Conservation (phyloP, 1,140 invertebrate genomes). For the Eciton burchellii region DNA sequence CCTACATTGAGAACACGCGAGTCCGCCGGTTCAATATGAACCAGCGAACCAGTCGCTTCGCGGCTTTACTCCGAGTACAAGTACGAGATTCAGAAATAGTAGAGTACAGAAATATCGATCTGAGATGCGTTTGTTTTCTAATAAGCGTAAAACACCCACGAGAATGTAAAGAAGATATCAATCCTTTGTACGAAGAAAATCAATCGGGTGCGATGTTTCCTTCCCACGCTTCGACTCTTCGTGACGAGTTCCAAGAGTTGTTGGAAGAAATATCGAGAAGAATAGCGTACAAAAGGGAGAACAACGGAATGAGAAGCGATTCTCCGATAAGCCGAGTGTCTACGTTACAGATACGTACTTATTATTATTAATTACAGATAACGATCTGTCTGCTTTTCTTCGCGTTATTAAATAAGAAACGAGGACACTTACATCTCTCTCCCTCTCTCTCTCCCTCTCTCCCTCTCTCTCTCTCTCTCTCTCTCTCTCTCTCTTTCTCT, state of each 20-base stretch:
- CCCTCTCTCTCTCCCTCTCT: neutral
- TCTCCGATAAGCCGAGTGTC: constrained; percentile 9
- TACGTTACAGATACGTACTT: constrained; percentile 28
- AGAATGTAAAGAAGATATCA: neutral
- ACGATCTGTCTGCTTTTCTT: constrained; percentile 32
- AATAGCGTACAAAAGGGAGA: neutral
- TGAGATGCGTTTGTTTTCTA: neutral
- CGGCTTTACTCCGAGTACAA: constrained; percentile 26
- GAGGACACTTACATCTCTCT: constrained; percentile 14
- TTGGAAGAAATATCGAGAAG: neutral
- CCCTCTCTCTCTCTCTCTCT: constrained; percentile 6
- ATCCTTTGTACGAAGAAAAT: neutral
- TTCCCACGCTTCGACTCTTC: neutral
- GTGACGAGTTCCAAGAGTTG: no score
- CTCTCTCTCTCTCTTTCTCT: constrained; percentile 5
- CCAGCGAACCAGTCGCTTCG: constrained; percentile 21
- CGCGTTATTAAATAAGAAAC: constrained; percentile 36
- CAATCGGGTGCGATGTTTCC: neutral
- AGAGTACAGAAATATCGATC: constrained; percentile 24
- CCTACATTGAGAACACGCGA: constrained; percentile 28
- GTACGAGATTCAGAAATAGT: constrained; percentile 25
- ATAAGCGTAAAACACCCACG: constrained; percentile 7
- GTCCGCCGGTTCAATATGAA: constrained; percentile 64
- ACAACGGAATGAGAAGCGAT: constrained; percentile 3
- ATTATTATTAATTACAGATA: constrained; percentile 20